Percentiles rank a stretch among this genome's conserved stretches.
Evolutionary conservation across 2,113 vertebrate species (phyloP).

Genomic region (Saguinus midas): DNA sequence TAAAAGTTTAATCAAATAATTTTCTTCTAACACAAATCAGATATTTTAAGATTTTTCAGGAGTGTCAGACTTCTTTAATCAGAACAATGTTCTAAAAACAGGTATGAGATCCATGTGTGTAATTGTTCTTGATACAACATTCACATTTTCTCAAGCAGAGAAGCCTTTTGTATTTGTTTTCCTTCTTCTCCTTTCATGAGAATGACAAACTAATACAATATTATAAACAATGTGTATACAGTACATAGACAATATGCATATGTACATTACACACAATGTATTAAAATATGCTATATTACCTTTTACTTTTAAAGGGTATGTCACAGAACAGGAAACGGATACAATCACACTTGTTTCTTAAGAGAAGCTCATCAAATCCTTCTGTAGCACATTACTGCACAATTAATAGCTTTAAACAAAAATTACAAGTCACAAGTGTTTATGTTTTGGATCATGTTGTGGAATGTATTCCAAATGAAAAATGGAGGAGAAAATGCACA

Average conservation of each 20-base stretch:
- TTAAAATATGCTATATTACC: neutral
- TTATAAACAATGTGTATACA: neutral
- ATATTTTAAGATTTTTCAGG: constrained; percentile 15
- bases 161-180: neutral
- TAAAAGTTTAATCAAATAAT: constrained; percentile 40
- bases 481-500: constrained; percentile 5
- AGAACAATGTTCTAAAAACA: constrained; percentile 18
- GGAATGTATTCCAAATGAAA: constrained; percentile 32
- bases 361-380: neutral
- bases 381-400: neutral
- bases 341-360: neutral
- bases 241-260: constrained; percentile 18
- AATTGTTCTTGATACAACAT: neutral
- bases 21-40: constrained; percentile 42
- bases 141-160: neutral
- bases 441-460: neutral
- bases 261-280: constrained; percentile 42
- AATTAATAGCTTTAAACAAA: constrained; percentile 49
- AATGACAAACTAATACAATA: neutral
- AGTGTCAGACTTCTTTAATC: neutral
- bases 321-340: constrained; percentile 36
- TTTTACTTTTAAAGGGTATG: constrained; percentile 40
- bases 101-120: neutral
- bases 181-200: neutral
- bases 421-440: constrained; percentile 22